phyloP scores from a whole-genome alignment of 2,113 vertebrate species.

The Ramphastos sulfuratus region DNA sequence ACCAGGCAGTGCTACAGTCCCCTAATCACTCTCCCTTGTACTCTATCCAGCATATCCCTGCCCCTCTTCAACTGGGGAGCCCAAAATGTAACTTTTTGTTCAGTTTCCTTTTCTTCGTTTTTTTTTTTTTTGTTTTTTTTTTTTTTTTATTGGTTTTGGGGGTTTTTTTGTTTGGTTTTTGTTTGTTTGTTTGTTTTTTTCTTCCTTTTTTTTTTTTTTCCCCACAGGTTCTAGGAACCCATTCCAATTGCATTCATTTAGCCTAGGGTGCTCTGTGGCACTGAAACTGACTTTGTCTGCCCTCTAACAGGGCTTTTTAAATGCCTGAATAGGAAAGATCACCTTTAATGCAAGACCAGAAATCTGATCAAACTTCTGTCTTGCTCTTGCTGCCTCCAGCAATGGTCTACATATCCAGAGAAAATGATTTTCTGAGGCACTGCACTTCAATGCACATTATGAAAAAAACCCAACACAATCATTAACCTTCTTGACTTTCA shows the following conservation, averaged over 20 bases:
- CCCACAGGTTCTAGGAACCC: neutral
- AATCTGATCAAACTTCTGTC: neutral
- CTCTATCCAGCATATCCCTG: no score
- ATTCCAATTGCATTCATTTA: neutral
- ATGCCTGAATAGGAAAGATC: neutral
- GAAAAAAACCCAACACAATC: neutral
- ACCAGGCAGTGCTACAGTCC: no score
- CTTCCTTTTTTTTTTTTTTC: neutral
- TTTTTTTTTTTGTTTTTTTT: no score
- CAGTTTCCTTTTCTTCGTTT: no score
- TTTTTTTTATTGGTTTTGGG: no score
- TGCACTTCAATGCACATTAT: neutral
- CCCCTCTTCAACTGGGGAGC: no score
- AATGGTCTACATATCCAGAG: neutral
- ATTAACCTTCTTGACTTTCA: constrained; percentile 27
- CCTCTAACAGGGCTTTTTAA: neutral
- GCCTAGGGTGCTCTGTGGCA: neutral
- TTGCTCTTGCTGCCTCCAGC: constrained; percentile 6
- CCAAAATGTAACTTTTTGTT: no score
- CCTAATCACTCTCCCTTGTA: no score
- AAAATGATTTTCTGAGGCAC: neutral
- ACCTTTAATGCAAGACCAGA: neutral
- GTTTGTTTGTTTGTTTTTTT: no score
- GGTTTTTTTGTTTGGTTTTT: no score
- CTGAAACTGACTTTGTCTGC: neutral